Percentiles rank a stretch among this genome's conserved stretches.
These are phyloP conservation scores for Pelmatolapia mariae DNA, from an alignment of 2,113 vertebrate species.

Conservation along the genomic window DNA sequence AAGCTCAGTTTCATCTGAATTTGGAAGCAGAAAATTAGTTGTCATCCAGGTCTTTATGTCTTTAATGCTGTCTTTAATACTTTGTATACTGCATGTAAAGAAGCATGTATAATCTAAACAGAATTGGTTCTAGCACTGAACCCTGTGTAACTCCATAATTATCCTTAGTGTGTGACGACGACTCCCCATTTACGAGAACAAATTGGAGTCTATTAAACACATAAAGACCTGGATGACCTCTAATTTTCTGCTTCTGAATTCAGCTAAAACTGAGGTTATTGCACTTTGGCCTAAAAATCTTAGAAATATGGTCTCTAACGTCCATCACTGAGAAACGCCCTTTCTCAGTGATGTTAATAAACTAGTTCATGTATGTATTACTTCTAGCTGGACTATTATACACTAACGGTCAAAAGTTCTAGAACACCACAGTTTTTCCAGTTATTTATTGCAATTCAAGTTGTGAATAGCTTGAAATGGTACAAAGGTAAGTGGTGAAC, in stretches of 20 bases:
- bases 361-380: neutral
- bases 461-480: too few relatives aligned
- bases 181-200: neutral
- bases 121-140: neutral
- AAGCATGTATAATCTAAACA: neutral
- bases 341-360: neutral
- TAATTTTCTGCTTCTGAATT: neutral
- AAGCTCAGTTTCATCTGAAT: neutral
- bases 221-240: neutral
- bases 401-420: neutral
- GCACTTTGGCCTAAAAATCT: neutral
- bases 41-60: neutral
- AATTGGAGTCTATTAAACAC: neutral
- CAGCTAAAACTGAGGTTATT: neutral
- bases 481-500: too few relatives aligned
- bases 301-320: neutral
- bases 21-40: neutral
- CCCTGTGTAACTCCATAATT: neutral
- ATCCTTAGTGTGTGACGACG: neutral
- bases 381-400: neutral
- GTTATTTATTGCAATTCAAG: too few relatives aligned
- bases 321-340: neutral
- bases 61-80: neutral
- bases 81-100: neutral
- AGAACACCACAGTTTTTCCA: too few relatives aligned